Conservation (phyloP, 2,113 vertebrate genomes). For the Xenus cinereus region DNA sequence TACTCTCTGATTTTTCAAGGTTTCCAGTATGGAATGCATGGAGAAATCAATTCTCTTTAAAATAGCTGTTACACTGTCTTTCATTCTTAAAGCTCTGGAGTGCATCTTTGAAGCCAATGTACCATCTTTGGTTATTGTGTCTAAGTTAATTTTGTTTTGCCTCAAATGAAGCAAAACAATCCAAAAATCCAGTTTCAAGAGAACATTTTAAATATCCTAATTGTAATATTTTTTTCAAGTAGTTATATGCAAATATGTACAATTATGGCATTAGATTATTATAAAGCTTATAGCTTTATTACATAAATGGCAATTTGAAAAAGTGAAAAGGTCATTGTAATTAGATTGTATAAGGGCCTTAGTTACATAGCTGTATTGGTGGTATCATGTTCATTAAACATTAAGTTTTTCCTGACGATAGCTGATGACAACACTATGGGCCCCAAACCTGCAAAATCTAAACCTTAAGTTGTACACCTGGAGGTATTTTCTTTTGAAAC, state of each 20-base stretch:
- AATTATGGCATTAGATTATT: not conserved
- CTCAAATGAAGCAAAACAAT: not conserved
- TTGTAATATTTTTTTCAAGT: not conserved
- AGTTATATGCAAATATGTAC: not conserved
- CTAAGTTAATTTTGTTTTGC: not conserved
- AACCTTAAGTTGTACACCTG: not conserved
- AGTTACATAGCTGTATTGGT: not conserved
- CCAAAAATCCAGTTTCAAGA: not conserved
- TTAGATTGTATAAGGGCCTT: accelerated
- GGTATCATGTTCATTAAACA: not conserved
- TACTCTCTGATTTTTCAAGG: slow-evolving; percentile 44
- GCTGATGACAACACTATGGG: not conserved
- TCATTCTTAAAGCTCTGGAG: not conserved
- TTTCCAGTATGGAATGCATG: not conserved
- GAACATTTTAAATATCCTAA: not conserved
- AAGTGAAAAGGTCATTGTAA: not conserved
- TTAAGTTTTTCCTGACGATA: not conserved
- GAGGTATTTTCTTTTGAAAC: not conserved
- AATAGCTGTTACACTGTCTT: not conserved
- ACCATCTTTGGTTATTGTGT: not conserved
- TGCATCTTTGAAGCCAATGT: not conserved
- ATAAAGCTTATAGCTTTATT: not conserved
- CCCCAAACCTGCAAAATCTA: not conserved
- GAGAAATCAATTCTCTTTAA: slow-evolving; percentile 53
- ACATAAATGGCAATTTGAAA: not conserved